Evolutionary conservation across 2,113 vertebrate genomes (phyloP), one percentile per base, ranked within the genome.

Genomic region (Corythaeola cristata): DNA sequence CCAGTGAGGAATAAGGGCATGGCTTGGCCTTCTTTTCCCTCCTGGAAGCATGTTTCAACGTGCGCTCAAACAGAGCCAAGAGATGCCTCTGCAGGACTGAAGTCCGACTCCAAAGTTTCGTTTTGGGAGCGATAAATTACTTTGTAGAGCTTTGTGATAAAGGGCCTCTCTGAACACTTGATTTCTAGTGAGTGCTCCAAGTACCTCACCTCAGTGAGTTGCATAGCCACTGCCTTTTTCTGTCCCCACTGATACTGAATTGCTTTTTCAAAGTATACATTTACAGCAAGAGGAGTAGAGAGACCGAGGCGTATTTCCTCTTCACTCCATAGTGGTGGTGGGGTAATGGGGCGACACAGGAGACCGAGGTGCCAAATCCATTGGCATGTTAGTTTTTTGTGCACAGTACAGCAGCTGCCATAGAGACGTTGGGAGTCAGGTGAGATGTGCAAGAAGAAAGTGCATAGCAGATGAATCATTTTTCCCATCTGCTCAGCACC

Each of bases 401-500:
- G 73, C 56, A 6, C 52, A 9, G 44, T 33, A 66, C 39, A 66
- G 41, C 66, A 71, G 52, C 94, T 94, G 75, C 79, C 45, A 18
- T 0, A 1, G 85, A 80, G 63, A 32, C 67, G 50, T 2, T 11
- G 80, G 69, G 63, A 52, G 33, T 85, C 89, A 96, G 85, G 82
- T 96, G 88, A 91, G 95, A 55, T 73, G 88, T 71, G 67, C 71
- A 80, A 55, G 74, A 67, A 22, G 47, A 76, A 44, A 69, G 44
- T 47, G 23, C 15, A 4, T 79, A 88, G n/a, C 81, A 96, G 50
- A 83, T 82, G 69, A 90, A 85, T 74, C 1, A 30, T n/a, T 79
- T 67, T 82, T 76, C 39, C 52, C 89, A 89, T 93, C 81, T 92
- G 94, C 91, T 94, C 77, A 53, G 71, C 85, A 91, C 74, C 85